phyloP scores from a whole-genome alignment of 2,888 invertebrate genomes.

The Bruchidius siliquastri region DNA sequence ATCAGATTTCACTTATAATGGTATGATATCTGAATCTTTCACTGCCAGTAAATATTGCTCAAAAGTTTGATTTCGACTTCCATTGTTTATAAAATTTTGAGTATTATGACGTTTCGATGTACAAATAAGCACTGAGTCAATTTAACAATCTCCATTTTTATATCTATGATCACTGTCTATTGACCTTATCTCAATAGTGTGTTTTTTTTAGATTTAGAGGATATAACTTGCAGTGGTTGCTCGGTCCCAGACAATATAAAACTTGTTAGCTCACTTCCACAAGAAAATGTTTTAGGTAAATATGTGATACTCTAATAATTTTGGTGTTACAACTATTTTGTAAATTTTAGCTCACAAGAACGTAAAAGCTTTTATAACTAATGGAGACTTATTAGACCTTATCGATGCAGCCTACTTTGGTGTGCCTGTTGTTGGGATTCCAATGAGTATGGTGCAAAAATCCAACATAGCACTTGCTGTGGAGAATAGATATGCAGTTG shows the following conservation, averaged over 20 bases:
- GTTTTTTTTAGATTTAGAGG: slow-evolving; percentile 53
- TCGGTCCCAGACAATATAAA: slow-evolving; percentile 41
- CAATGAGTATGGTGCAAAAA: slow-evolving; percentile 51
- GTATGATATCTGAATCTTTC: too few species aligned
- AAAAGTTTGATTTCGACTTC: too few species aligned
- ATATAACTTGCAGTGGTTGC: slow-evolving; percentile 29
- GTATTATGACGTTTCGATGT: too few species aligned
- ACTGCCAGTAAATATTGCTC: too few species aligned
- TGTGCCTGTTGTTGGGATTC: slow-evolving; percentile 52
- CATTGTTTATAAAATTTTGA: too few species aligned
- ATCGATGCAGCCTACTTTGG: slow-evolving; percentile 53
- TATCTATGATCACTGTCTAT: too few species aligned
- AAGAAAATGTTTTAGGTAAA: slow-evolving; percentile 32
- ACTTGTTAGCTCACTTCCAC: slow-evolving; percentile 31
- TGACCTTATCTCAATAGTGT: too few species aligned
- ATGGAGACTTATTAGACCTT: slow-evolving; percentile 56
- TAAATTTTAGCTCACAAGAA: slow-evolving; percentile 48
- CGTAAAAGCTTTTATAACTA: slow-evolving; percentile 54
- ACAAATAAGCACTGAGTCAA: too few species aligned
- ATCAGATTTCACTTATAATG: slow-evolving; percentile 11
- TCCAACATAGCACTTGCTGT: slow-evolving; percentile 48
- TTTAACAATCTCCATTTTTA: too few species aligned
- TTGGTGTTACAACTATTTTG: neutral
- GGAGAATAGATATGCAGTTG: slow-evolving; percentile 24
- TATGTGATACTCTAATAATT: neutral